Evolutionary conservation across 1,140 invertebrate genomes (phyloP).

Genomic region (Oryctes rhinoceros): DNA sequence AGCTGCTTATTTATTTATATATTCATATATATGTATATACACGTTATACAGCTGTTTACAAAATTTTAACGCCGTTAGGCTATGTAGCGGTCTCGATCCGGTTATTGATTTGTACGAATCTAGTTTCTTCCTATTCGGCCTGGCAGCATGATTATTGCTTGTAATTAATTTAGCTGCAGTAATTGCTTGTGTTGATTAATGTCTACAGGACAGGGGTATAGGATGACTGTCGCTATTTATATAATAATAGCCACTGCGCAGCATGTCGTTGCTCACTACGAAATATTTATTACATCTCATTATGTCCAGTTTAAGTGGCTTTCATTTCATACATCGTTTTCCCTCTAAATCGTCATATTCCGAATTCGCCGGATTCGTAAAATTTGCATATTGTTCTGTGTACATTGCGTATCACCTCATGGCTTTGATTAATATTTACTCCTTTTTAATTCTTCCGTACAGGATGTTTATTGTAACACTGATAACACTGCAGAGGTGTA

Average conservation of each 20-base stretch:
- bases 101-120: conserved; percentile 11
- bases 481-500: too few relatives aligned
- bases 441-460: too few relatives aligned
- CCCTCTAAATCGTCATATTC: neutral
- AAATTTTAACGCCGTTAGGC: neutral
- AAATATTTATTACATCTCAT: conserved; percentile 40
- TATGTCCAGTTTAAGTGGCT: conserved; percentile 34
- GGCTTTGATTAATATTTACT: neutral
- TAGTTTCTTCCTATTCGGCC: neutral
- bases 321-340: conserved; percentile 32
- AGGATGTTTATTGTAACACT: too few relatives aligned
- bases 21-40: too few relatives aligned
- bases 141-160: conserved; percentile 27
- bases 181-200: conserved; percentile 37
- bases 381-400: conserved; percentile 17
- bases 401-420: neutral
- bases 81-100: neutral
- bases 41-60: too few relatives aligned
- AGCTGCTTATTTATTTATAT: too few relatives aligned
- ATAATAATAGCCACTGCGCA: conserved; percentile 1
- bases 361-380: neutral
- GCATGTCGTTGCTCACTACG: conserved; percentile 17
- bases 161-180: conserved; percentile 36
- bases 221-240: conserved; percentile 26
- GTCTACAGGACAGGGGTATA: neutral